Evolutionary conservation across 2,888 invertebrate genomes (phyloP).

Genomic region (Lepas anatifera): DNA sequence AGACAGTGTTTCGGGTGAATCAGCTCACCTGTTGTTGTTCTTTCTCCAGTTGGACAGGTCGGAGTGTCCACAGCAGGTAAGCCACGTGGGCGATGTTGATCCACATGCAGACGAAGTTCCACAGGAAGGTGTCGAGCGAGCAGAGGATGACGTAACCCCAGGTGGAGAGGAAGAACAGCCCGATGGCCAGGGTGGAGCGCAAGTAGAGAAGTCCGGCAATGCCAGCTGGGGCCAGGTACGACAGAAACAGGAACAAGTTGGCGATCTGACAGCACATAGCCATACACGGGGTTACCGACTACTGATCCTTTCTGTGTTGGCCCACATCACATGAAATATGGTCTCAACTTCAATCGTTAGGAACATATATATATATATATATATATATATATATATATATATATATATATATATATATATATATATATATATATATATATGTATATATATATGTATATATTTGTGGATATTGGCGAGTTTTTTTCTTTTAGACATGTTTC

Average conservation of each 20-base stretch:
- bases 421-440: no score
- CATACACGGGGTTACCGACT: background rate
- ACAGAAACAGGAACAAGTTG: constrained; percentile 66
- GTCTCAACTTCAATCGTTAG: no score
- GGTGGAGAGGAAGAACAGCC: constrained; percentile 62
- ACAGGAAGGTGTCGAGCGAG: constrained; percentile 59
- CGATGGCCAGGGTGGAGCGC: constrained; percentile 58
- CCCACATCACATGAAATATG: no score
- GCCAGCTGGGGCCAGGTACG: constrained; percentile 66
- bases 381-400: no score
- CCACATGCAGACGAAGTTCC: constrained; percentile 65
- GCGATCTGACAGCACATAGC: constrained; percentile 49
- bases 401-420: no score
- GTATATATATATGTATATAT: no score
- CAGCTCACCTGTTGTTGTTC: constrained; percentile 66
- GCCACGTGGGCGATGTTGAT: constrained; percentile 68
- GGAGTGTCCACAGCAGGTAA: constrained; percentile 59
- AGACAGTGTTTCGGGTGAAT: no score
- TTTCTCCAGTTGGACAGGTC: constrained; percentile 65
- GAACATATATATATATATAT: no score
- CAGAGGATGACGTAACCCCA: constrained; percentile 75
- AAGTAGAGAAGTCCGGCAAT: constrained; percentile 64
- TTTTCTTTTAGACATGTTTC: no score
- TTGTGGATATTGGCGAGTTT: no score
- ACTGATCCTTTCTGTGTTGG: no score